Conservation (phyloP, 2,888 invertebrate genomes). For the Drosophila imparisetae region DNA sequence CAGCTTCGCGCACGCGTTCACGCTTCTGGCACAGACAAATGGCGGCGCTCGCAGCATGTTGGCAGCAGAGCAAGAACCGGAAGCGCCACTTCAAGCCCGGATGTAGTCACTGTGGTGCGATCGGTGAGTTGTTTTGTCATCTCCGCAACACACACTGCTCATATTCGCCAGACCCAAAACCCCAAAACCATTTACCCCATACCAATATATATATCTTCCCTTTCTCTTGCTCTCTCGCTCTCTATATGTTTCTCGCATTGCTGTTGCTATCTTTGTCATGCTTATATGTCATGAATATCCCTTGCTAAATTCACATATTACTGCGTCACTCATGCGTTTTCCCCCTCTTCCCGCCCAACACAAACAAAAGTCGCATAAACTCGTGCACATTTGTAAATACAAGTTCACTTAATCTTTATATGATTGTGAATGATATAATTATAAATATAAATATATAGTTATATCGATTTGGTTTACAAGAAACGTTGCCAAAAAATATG, state of each 20-base stretch:
- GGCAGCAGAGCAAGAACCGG: constrained; percentile 79
- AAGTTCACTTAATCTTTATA: background rate
- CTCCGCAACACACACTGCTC: constrained; percentile 56
- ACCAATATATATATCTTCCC: constrained; percentile 2
- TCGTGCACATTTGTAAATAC: constrained; percentile 35
- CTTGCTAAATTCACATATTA: constrained; percentile 3
- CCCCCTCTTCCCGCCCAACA: background rate
- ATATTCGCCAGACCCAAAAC: constrained; percentile 24
- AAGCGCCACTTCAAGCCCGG: constrained; percentile 77
- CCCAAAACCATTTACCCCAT: constrained; percentile 7
- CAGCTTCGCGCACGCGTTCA: constrained; percentile 59
- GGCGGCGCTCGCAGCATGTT: constrained; percentile 76
- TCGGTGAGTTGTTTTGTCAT: constrained; percentile 83
- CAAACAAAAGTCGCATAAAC: constrained; percentile 18
- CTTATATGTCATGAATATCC: constrained; percentile 29
- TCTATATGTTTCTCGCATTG: constrained; percentile 36
- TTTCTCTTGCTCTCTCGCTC: constrained; percentile 14
- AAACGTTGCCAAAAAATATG: background rate
- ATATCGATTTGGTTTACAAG: too few species aligned
- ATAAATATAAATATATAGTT: background rate
- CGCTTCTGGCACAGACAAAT: constrained; percentile 83
- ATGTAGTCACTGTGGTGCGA: constrained; percentile 84
- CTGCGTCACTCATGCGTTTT: constrained; percentile 25
- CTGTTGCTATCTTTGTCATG: constrained; percentile 42
- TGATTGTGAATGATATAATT: background rate